Evolutionary conservation across 2,797 vertebrate genomes (phyloP).

Genomic region (Buphagus erythrorhynchus): DNA sequence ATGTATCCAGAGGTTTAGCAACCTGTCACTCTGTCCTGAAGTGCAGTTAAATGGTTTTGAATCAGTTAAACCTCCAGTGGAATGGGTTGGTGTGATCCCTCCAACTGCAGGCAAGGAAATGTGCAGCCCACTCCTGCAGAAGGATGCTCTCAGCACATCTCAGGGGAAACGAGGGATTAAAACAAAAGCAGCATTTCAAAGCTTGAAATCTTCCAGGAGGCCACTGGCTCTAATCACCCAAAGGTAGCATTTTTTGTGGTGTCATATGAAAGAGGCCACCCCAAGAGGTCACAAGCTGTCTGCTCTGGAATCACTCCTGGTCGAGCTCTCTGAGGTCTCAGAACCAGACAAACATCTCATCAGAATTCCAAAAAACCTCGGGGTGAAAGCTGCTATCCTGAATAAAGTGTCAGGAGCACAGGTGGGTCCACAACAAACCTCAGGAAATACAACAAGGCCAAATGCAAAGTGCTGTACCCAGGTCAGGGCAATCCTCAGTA

Average conservation of each 20-base stretch:
- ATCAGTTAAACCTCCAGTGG: background rate
- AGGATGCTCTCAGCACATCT: background rate
- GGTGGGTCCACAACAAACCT: background rate
- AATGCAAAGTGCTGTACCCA: background rate
- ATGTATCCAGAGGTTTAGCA: background rate
- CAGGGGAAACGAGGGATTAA: background rate
- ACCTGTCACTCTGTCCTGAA: background rate
- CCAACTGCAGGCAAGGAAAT: background rate
- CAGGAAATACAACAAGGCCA: background rate
- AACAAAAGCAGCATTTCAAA: background rate
- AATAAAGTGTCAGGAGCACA: background rate
- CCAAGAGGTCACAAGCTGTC: rapidly evolving
- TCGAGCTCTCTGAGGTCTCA: background rate
- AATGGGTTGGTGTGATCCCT: background rate
- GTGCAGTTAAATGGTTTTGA: background rate
- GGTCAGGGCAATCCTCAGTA: background rate
- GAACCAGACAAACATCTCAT: background rate
- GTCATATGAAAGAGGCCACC: background rate
- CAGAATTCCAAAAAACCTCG: background rate
- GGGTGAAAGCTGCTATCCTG: background rate
- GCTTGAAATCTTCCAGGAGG: background rate
- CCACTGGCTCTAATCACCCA: background rate
- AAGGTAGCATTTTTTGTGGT: rapidly evolving
- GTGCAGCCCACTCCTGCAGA: background rate
- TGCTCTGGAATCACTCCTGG: background rate